phyloP scores from a whole-genome alignment of 2,113 vertebrate species.

The Climacteris rufus region DNA sequence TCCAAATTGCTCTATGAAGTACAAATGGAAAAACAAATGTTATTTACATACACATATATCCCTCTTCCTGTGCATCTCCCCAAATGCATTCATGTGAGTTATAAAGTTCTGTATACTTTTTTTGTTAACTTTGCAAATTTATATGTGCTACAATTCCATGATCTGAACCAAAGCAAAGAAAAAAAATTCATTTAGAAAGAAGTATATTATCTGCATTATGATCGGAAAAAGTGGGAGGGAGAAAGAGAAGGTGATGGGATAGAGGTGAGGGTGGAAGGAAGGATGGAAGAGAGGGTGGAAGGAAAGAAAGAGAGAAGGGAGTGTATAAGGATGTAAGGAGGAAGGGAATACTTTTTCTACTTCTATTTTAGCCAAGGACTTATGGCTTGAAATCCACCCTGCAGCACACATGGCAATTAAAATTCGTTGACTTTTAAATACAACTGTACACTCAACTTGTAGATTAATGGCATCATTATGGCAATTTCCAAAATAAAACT shows the following conservation, averaged over 20 bases:
- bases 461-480: not conserved
- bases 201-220: not conserved
- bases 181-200: not conserved
- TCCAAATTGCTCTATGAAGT: not conserved
- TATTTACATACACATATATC: not conserved
- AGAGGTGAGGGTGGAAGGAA: fast-evolving
- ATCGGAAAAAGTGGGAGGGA: not conserved
- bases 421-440: not conserved
- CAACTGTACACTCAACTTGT: not conserved
- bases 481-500: not conserved
- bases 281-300: not conserved
- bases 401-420: not conserved
- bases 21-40: not conserved
- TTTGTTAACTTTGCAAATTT: not conserved
- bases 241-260: not conserved
- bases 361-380: not conserved
- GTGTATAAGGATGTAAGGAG: not conserved
- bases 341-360: not conserved
- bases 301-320: not conserved
- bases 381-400: not conserved
- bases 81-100: not conserved
- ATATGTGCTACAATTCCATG: not conserved
- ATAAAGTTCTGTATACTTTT: not conserved
- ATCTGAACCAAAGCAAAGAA: not conserved
- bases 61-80: not conserved